Percentiles rank a stretch among this genome's conserved stretches.
These are phyloP conservation scores for Gymnoscopelus microlampas DNA, from an alignment of 2,797 vertebrate genomes.

Conservation along the genomic window DNA sequence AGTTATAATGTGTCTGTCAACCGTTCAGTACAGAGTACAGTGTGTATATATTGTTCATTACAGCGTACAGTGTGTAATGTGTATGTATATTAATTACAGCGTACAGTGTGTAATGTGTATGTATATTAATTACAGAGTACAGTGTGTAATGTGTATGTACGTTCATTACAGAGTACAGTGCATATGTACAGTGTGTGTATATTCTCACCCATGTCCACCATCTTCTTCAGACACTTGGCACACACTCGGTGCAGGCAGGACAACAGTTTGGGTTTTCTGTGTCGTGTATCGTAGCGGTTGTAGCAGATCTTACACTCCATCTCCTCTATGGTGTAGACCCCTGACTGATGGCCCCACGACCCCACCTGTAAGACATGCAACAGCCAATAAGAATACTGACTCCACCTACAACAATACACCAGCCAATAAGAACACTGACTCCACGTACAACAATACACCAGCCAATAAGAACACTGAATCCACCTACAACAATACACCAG, in stretches of 20 bases:
- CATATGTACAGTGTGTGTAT: no score
- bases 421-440: neutral
- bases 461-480: neutral
- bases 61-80: no score
- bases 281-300: slow-evolving; percentile 81
- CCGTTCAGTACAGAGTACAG: no score
- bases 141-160: no score
- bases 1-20: no score
- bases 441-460: neutral
- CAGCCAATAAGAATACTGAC: neutral
- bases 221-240: slow-evolving; percentile 86
- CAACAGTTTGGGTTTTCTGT: slow-evolving; percentile 85
- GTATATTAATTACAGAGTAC: no score
- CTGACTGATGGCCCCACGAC: slow-evolving; percentile 60
- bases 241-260: slow-evolving; percentile 87
- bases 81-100: no score
- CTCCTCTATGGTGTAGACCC: slow-evolving; percentile 76
- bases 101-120: no score
- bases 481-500: neutral
- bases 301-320: slow-evolving; percentile 92
- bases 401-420: neutral
- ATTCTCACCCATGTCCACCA: slow-evolving; percentile 79
- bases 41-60: no score
- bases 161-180: no score
- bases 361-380: neutral